Evolutionary conservation across 2,113 vertebrate genomes (phyloP), one percentile per base, ranked within the genome.

Genomic region (Phyllostomus hastatus): DNA sequence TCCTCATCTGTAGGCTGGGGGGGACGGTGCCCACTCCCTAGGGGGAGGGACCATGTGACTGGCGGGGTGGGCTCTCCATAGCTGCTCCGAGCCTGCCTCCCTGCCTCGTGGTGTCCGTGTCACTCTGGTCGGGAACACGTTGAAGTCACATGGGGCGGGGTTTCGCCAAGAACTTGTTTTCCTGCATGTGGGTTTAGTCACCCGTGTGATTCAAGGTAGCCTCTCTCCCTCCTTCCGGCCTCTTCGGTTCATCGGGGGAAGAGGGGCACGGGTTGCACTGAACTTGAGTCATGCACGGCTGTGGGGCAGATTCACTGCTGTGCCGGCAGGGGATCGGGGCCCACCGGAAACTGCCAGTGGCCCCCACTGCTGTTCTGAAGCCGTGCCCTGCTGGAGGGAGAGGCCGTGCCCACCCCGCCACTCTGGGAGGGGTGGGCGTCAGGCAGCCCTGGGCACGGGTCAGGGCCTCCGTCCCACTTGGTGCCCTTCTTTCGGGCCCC

Each of bases 141-240:
- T 4, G 1, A 28, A 41, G 69, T 88, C 91, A 86, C 20, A 54
- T 19, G 66, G 6, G 41, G 48, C 70, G 72, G 10, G 17, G 69
- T 78, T 78, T 83, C 69, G 72, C 57, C 11, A 70, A 46, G 52
- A 89, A 69, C 64, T 89, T 96, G 83, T 89, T 96, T 96, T 78
- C 69, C 54, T 90, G 72, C 4, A 0, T 95, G 81, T 66, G 57
- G 26, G 19, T 73, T 96, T 95, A 83, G 88, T 95, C 64, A 80
- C 31, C 59, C 17, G 46, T 76, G n/a, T 93, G 69, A 96, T 82
- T 90, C 94, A 72, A 43, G 35, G 54, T 80, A 35, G 57, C n/a
- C n/a, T 10, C 22, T 48, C 66, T 85, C 52, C n/a, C 46, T 72
- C 50, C 81, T 0, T 38, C n/a, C 80, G 52, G 79, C 26, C 52